Base-by-base conservation (phyloP, 2,113 vertebrate species). In the Macroglossus sobrinus region DNA sequence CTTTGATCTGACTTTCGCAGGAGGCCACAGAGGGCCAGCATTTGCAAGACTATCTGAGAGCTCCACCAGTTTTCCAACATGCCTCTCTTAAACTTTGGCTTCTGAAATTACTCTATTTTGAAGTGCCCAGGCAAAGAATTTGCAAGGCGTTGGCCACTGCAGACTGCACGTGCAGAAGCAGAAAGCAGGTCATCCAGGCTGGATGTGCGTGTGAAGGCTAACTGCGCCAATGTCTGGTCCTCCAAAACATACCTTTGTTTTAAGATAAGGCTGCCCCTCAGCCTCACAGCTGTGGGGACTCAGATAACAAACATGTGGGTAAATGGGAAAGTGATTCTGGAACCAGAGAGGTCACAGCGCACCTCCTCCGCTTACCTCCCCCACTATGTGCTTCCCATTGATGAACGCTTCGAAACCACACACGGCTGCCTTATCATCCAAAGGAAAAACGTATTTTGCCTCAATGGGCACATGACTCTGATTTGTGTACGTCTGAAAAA, bases 381-480 rank as follows among this genome's bases (percentile, higher is more conserved):
- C 99, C 64, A 99, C 98, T 55, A 99, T 97, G 76, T 99, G 99
- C 78, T 99, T 99, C 81, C 99, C 99, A 26, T 99, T 99, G 97
- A 99, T 99, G 96, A 99, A 99, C 2, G 99, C 99, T 97, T 99
- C 99, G 93, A 99, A 99, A 18, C 99, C 99, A 97, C 99, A 99
- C 61, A 99, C 99, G 3, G 99, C 99, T 40, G 99, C 99, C 45
- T 98, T 99, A 22, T 99, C 99, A 5, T 99, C 99, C 98, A 99
- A 95, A 9, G 99, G 99, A 98, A 99, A 99, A 68, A 99, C 98
- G 35, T 99, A 99, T 94, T 99, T 99, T 8, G 99, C 99, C 96
- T 99, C 99, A 81, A 99, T 99, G 72, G 99, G 98, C 55, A 97
- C 95, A 0, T 64, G 35, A 75, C 98, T 99, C 86, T 93, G 97